Base-by-base conservation (phyloP, 2,888 invertebrate species). In the Craniophora ligustri region DNA sequence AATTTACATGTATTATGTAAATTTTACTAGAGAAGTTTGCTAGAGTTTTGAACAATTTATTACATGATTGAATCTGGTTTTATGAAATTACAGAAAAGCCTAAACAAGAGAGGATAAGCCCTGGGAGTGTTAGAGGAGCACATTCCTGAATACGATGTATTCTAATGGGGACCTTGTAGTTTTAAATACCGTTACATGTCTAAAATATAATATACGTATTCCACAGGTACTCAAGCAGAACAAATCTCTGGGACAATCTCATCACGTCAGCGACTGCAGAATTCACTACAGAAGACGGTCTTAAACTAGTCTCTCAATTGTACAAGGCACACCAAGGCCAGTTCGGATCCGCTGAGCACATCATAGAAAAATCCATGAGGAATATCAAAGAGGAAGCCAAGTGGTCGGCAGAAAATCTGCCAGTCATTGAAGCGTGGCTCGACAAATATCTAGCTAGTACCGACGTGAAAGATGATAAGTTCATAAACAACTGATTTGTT, bases 371-470 rank as follows among this genome's bases (percentile, higher is more conserved):
- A 67, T 96, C 96, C 0, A 86, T 97, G 75, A 95, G 94, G 70
- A 96, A 95, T 61, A 96, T 97, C 34, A 94, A 95, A 67, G 96
- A 96, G 72, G 96, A 97, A 78, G 95, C 95, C 0, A 95, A 95
- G 74, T 97, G 97, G 97, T 96, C 96, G 26, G 94, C 95, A 44
- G 95, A 95, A 45, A 97, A 97, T 78, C 82, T 97, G 3, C 97
- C 97, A 0, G 95, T 96, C 0, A 96, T 97, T 31, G 95, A 96
- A 58, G 87, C 92, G 7, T 97, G 97, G 97, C 86, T 97, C 2
- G 95, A 95, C 55, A 63, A 50, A 1, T 88, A 84, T 23, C 72
- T 88, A 1, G 79, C 79, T 1, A 80, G 55, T 2, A 75, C 75
- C 8, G 66, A 74, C n/a, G 77, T 81, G 0, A 84, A 81, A 21